These are phyloP conservation scores for Neodiprion virginianus DNA, from an alignment of 1,140 invertebrate genomes.

Conservation along the genomic window DNA sequence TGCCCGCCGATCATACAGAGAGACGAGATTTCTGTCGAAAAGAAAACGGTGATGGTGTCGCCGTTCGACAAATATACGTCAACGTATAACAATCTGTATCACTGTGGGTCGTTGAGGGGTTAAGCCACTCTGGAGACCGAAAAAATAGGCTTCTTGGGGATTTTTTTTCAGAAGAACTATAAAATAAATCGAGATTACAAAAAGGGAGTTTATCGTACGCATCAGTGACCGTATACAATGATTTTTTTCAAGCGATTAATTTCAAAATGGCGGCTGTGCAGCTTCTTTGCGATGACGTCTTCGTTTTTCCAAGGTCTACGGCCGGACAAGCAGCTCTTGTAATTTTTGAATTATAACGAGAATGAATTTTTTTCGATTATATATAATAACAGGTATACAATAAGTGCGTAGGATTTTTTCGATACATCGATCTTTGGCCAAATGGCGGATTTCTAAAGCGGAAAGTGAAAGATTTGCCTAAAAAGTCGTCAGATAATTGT, in stretches of 20 bases:
- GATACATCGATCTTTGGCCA: background rate
- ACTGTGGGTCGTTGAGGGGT: too few species aligned
- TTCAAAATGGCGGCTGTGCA: slow-evolving; percentile 7
- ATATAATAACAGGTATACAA: background rate
- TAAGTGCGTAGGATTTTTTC: background rate
- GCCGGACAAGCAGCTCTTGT: background rate
- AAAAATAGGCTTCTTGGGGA: background rate
- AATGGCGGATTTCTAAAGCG: too few species aligned
- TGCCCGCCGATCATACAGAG: too few species aligned
- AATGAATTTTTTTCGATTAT: background rate
- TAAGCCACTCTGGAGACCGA: background rate
- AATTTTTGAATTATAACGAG: background rate
- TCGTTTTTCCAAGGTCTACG: background rate
- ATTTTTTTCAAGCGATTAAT: background rate
- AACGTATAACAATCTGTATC: too few species aligned
- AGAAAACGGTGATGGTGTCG: too few species aligned
- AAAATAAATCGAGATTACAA: background rate
- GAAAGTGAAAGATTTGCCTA: background rate
- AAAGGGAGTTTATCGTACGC: background rate
- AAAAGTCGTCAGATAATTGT: background rate
- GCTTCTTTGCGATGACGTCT: background rate
- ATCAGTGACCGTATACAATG: background rate
- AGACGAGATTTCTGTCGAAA: too few species aligned
- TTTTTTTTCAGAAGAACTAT: background rate
- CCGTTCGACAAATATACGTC: too few species aligned